Conservation (phyloP, 2,797 vertebrate species). For the Megaceryle alcyon region DNA sequence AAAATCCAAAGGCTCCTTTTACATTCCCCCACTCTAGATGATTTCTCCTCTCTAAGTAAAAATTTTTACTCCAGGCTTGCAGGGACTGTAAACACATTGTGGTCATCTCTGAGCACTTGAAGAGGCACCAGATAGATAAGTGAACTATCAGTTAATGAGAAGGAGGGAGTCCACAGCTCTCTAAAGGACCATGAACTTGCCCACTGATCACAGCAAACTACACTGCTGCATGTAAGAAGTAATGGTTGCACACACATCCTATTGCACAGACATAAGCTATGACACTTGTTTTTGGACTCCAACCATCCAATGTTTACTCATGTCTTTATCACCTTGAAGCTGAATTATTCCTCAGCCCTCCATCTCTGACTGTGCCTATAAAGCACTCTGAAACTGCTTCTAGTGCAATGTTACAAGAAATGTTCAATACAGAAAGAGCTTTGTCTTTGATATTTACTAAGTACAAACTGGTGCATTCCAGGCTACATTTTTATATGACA, state of each 20-base stretch:
- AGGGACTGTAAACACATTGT: neutral
- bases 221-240: neutral
- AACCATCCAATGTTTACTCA: neutral
- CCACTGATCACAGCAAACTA: neutral
- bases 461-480: neutral
- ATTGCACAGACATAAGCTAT: neutral
- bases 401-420: neutral
- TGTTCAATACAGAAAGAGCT: neutral
- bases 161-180: neutral
- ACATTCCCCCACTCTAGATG: neutral
- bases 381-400: neutral
- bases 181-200: neutral
- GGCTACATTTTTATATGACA: neutral
- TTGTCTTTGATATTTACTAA: neutral
- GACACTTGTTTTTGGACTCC: neutral
- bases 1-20: neutral
- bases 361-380: neutral
- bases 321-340: neutral
- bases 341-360: neutral
- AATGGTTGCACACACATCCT: fast-evolving
- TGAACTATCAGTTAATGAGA: neutral
- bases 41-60: neutral
- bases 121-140: neutral
- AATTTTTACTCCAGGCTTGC: neutral
- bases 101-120: neutral